Base-by-base conservation (phyloP, 2,888 invertebrate species). In the Lutraria lutraria region DNA sequence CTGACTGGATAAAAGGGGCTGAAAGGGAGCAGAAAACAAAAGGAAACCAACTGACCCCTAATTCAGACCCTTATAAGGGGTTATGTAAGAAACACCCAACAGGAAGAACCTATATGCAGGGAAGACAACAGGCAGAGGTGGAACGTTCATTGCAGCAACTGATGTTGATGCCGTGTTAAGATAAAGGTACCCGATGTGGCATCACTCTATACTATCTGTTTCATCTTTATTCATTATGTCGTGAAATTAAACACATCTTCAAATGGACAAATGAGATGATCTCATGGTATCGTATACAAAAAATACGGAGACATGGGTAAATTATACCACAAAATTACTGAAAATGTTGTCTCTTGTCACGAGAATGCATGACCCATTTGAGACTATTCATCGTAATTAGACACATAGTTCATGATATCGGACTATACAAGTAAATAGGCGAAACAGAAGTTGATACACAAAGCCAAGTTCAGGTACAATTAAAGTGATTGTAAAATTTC, bases 171-270 rank as follows among this genome's bases (percentile, higher is more conserved):
- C 54, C 54, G 34, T 16, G 34, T 82, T 29, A 8, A 60, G 60
- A 82, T 82, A 82, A 82, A 56, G 13, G n/a, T 34, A 52, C 16
- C 10, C 6, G 54, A 54, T 16, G 15, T 19, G 72, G 56, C 34
- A 85, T n/a, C 56, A 85, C 43, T 60, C 25, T 31, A 79, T 54
- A 53, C 53, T 19, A 25, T 56, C 79, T 60, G 29, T 31, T 80
- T 80, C 21, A 34, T 56, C 79, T 56, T 79, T 79, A 85, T 60
- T 80, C 21, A 85, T 80, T 85, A 85, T 85, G 80, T 52, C 60
- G 76, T 34, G 85, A 85, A 85, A 85, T 53, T 54, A 3, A 54
- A 85, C 54, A 43, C 80, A 79, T 79, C 80, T 80, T 85, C 85
- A 85, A 85, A 85, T 19, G 54, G 52, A 84, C 54, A 84, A 29